phyloP scores from a whole-genome alignment of 2,113 vertebrate genomes.

The Perca flavescens region DNA sequence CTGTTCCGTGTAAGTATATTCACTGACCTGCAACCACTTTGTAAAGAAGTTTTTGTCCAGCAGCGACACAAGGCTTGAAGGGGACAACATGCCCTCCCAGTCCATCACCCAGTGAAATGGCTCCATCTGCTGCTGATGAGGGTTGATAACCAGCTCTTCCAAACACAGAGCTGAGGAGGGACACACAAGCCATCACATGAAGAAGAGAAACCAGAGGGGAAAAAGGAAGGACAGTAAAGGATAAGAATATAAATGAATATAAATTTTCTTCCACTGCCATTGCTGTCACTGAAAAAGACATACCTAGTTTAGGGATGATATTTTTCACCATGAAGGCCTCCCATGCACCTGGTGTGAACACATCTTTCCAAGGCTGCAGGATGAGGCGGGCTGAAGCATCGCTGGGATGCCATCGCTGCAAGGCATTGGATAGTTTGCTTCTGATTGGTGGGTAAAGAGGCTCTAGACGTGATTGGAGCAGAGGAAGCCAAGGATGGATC shows the following conservation, averaged over 20 bases:
- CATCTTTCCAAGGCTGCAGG: constrained; percentile 97
- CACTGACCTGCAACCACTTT: constrained; percentile 95
- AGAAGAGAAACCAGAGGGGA: neutral
- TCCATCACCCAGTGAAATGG: constrained; percentile 97
- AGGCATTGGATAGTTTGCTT: constrained; percentile 92
- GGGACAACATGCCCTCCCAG: constrained; percentile 97
- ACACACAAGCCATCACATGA: neutral
- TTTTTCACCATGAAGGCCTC: constrained; percentile 99
- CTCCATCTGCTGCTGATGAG: constrained; percentile 98
- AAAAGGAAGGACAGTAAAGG: neutral
- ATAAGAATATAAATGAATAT: neutral
- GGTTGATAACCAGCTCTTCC: constrained; percentile 94
- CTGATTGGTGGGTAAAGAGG: constrained; percentile 95
- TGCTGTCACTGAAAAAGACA: constrained; percentile 40
- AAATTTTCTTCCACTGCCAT: neutral
- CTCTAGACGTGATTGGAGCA: constrained; percentile 93
- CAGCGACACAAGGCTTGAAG: constrained; percentile 93
- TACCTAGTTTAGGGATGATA: constrained; percentile 96
- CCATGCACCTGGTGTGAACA: constrained; percentile 96
- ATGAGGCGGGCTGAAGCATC: constrained; percentile 96
- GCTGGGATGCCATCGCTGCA: constrained; percentile 98
- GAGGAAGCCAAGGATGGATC: constrained; percentile 97
- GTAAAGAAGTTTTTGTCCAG: constrained; percentile 98
- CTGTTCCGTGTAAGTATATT: neutral
- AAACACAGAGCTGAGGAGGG: constrained; percentile 89